Base-by-base conservation (phyloP, 2,113 vertebrate genomes). In the Vombatus ursinus region DNA sequence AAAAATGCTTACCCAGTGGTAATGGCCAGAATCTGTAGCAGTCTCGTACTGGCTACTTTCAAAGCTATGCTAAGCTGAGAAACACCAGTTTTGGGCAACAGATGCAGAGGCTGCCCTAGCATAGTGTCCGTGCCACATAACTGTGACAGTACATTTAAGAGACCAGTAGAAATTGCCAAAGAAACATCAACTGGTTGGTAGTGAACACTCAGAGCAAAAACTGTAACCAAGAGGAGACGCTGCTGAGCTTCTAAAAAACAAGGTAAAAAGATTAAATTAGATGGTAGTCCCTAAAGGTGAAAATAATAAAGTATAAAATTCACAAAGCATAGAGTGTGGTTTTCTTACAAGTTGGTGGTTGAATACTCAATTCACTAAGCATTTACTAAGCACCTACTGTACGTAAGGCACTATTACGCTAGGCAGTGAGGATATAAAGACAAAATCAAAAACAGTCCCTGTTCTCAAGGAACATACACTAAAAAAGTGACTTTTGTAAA, bases 121-220 rank as follows among this genome's bases (percentile, higher is more conserved):
- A 99, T 99, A 95, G 99, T 99, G 98, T 99, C 99, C 0, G 99
- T 99, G 57, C 99, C 99, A 92, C 99, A 99, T 31, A 99, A 96
- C 98, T 99, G 99, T 0, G 99, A 99, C 1, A 99, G 98, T 44
- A 99, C 99, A 0, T 99, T 99, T 23, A 99, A 98, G n/a, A 99
- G 98, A 4, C 99, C 99, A 1, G 99, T 99, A 84, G 99, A 99
- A 96, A 99, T 99, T 92, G 99, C 99, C 98, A 99, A 97, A 52
- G 99, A 99, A 54, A 99, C 99, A 93, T 99, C 99, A 61, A 99
- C 99, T 0, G 99, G 99, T 98, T 99, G 99, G 98, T 99, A 99
- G 57, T 99, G 99, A 12, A 99, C 99, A 0, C 99, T 99, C 52
- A 99, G 98, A 1, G 99, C 99, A 91, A 99, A 99, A 90, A 99